phyloP scores from a whole-genome alignment of 2,113 vertebrate genomes.

The Noctilio leporinus region DNA sequence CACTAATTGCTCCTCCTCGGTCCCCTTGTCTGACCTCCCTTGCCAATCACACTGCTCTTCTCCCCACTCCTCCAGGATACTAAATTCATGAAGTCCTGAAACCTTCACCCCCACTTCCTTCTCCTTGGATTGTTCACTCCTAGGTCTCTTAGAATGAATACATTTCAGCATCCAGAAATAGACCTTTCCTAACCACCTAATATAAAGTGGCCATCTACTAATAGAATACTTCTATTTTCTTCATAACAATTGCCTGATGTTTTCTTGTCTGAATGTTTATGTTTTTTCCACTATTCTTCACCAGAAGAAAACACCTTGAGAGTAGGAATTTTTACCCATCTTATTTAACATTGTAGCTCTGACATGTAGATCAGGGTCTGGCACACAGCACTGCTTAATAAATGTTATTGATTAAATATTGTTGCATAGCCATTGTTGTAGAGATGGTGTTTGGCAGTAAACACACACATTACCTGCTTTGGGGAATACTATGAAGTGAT shows the following conservation, averaged over 20 bases:
- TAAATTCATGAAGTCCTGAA: neutral
- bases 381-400: neutral
- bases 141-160: neutral
- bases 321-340: neutral
- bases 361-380: neutral
- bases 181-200: neutral
- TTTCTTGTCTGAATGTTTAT: neutral
- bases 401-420: neutral
- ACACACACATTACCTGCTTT: neutral
- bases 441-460: neutral
- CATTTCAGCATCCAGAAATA: neutral
- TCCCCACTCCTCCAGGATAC: neutral
- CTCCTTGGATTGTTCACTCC: neutral
- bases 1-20: neutral
- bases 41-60: neutral
- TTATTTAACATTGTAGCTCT: neutral
- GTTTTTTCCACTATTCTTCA: neutral
- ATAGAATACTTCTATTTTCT: neutral
- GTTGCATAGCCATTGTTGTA: neutral
- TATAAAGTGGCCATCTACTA: neutral
- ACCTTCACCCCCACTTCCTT: neutral
- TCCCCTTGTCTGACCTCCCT: neutral
- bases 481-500: constrained; percentile 1
- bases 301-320: neutral
- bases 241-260: neutral